Evolutionary conservation across 2,113 vertebrate genomes (phyloP).

Genomic region (Pampusana beccarii): DNA sequence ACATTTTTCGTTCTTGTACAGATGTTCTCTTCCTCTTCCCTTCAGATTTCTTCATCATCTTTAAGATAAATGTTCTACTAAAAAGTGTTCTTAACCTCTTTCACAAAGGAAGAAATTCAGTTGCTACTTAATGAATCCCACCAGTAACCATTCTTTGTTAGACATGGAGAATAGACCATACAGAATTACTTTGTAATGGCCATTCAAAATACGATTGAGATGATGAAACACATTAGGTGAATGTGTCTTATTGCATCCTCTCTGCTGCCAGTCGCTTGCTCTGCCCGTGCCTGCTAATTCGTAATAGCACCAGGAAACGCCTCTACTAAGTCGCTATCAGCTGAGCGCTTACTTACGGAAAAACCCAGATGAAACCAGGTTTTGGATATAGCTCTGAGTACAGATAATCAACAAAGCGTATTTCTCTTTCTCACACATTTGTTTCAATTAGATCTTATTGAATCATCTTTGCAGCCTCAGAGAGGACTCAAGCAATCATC

Average conservation of each 20-base stretch:
- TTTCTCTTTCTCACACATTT: constrained; percentile 28
- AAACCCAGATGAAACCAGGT: background rate
- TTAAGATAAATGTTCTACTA: background rate
- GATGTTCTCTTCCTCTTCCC: background rate
- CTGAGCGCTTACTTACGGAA: background rate
- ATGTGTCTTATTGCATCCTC: background rate
- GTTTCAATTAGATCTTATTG: constrained; percentile 39
- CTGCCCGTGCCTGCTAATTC: background rate
- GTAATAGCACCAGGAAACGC: background rate
- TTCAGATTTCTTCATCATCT: background rate
- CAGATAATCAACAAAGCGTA: background rate
- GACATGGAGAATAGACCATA: background rate
- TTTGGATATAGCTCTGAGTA: background rate
- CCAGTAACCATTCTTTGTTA: background rate
- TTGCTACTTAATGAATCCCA: background rate
- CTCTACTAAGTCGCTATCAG: background rate
- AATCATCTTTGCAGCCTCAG: constrained; percentile 20
- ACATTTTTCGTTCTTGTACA: background rate
- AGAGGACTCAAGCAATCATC: constrained; percentile 1
- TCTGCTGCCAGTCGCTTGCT: background rate
- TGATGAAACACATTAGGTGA: constrained; percentile 16
- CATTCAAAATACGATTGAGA: constrained; percentile 35
- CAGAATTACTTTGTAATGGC: constrained; percentile 32
- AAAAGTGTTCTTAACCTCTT: background rate
- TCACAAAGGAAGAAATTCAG: background rate